Percentiles rank a stretch among this genome's conserved stretches.
phyloP scores from a whole-genome alignment of 1,140 invertebrate genomes.

The Homalodisca vitripennis region DNA sequence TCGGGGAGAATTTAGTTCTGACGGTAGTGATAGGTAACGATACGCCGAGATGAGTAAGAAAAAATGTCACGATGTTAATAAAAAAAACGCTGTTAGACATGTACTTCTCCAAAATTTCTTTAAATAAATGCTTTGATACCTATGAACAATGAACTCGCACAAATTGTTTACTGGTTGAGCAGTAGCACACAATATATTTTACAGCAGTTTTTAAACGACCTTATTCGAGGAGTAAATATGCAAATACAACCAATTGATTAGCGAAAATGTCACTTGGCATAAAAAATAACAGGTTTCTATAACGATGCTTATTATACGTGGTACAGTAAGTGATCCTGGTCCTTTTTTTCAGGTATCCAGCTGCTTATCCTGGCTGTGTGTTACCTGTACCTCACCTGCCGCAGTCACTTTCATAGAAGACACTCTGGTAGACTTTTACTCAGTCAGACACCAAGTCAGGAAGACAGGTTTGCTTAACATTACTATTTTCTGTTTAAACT shows the following conservation, averaged over 20 bases:
- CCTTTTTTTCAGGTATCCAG: slow-evolving; percentile 22
- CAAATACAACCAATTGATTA: not conserved
- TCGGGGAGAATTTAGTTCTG: not conserved
- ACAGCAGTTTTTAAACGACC: not conserved
- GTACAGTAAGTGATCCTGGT: not conserved
- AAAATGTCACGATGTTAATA: too few species aligned
- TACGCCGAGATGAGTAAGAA: not conserved
- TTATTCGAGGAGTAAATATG: not conserved
- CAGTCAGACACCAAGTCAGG: slow-evolving; percentile 16
- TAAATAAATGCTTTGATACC: too few species aligned
- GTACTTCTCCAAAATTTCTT: too few species aligned
- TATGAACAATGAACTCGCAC: not conserved
- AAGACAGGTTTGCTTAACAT: too few species aligned
- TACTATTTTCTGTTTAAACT: too few species aligned
- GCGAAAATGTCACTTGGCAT: not conserved
- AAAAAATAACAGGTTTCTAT: not conserved
- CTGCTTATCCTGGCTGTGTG: slow-evolving; percentile 24
- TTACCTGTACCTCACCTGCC: slow-evolving; percentile 31
- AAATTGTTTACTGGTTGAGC: not conserved
- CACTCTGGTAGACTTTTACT: slow-evolving; percentile 14
- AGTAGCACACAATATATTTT: not conserved
- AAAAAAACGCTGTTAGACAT: too few species aligned
- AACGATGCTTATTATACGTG: not conserved
- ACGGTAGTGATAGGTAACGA: not conserved
- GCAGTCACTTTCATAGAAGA: not conserved